Base-by-base conservation (phyloP, 2,797 vertebrate genomes). In the Nothura maculosa region DNA sequence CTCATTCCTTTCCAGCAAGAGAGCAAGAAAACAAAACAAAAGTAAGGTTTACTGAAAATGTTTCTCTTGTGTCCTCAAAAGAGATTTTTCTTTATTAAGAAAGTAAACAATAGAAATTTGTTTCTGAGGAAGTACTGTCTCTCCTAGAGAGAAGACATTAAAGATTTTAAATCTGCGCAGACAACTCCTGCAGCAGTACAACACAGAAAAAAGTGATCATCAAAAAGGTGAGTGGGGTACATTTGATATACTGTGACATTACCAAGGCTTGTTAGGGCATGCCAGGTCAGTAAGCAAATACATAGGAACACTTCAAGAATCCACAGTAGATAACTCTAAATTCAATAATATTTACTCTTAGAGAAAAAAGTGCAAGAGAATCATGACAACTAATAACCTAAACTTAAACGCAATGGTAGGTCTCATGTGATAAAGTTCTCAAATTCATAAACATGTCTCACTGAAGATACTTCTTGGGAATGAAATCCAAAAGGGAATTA, bases 301-400 rank as follows among this genome's bases (percentile, higher is more conserved):
- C 25, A 75, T 28, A 62, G 50, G 34, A 94, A 52, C 42, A 75
- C 72, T 87, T 72, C 81, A 85, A 64, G 72, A 38, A 86, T 48
- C 36, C 81, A 80, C 64, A 48, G 22, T 1, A 87, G 45, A 0
- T 40, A 84, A 74, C 15, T 17, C 36, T 80, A 61, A 79, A 30
- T 40, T 83, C 42, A 85, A 62, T 43, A 87, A 64, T 61, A 94
- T 85, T 91, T 82, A 70, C 69, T 77, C 64, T 21, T 3, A 80
- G 73, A 76, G 27, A 30, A 92, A 96, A 95, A 93, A 95, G 72
- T 43, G 34, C 62, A 82, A 92, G 73, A 87, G 34, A 77, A n/a
- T 77, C 80, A 72, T 87, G 79, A 92, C 87, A 93, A 91, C 73
- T 73, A 77, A 75, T 43, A 76, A 73, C 60, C 69, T 62, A 91